Evolutionary conservation across 2,113 vertebrate genomes (phyloP).

Genomic region (Amia ocellicauda): DNA sequence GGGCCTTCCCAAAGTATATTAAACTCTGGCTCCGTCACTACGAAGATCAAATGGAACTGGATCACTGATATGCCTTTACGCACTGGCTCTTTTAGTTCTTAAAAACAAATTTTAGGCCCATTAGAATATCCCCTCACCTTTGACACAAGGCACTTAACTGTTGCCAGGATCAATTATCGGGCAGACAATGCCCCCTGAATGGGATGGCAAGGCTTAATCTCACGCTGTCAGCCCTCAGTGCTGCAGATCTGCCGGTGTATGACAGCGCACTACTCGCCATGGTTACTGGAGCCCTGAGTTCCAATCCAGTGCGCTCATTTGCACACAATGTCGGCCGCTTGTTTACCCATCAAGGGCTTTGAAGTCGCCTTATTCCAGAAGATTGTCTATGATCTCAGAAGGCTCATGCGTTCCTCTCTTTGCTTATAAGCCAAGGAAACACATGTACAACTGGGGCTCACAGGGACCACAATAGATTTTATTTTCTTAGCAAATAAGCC

Average conservation of each 20-base stretch:
- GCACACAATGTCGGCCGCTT: slow-evolving; percentile 26
- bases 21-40: background rate
- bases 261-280: slow-evolving; percentile 3
- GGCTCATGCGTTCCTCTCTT: no score
- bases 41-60: background rate
- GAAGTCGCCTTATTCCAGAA: slow-evolving; percentile 18
- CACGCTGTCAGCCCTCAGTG: background rate
- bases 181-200: slow-evolving; percentile 13
- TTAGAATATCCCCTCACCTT: slow-evolving; percentile 21
- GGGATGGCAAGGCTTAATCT: slow-evolving; percentile 8
- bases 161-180: slow-evolving; percentile 23
- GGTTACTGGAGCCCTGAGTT: slow-evolving; percentile 14
- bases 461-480: no score
- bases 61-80: background rate
- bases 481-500: no score
- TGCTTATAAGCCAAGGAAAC: no score
- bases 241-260: background rate
- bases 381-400: background rate
- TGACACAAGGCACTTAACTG: slow-evolving; percentile 27
- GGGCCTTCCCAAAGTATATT: no score
- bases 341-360: slow-evolving; percentile 32
- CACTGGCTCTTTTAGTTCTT: slow-evolving; percentile 19
- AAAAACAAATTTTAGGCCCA: slow-evolving; percentile 19
- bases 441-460: no score
- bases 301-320: slow-evolving; percentile 18